Percentiles rank a stretch among this genome's conserved stretches.
These are phyloP conservation scores for Takifugu flavidus DNA, from an alignment of 2,113 vertebrate species.

Conservation along the genomic window DNA sequence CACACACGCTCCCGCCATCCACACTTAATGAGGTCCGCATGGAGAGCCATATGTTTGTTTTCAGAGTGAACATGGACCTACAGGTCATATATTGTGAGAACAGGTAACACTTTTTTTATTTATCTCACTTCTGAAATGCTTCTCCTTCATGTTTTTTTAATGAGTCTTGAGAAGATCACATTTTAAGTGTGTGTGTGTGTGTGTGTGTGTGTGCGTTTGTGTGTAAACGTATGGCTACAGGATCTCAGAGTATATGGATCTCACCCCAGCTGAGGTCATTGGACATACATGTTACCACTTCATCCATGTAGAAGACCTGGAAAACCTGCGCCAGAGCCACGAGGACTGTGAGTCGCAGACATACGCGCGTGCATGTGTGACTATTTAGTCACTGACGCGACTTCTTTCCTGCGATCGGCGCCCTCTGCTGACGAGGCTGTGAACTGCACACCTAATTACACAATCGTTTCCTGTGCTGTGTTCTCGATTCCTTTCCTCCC, in stretches of 20 bases:
- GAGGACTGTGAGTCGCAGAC: conserved; percentile 80
- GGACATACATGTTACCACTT: conserved; percentile 89
- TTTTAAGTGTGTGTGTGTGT: no score
- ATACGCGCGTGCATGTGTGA: not conserved
- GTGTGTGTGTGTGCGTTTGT: no score
- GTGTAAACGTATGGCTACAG: conserved; percentile 47
- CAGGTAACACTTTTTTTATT: conserved; percentile 68
- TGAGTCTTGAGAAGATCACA: conserved; percentile 15
- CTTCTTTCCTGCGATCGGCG: conserved; percentile 29
- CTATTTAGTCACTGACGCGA: no score
- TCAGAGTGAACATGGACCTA: conserved; percentile 88
- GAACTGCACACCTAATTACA: conserved; percentile 31
- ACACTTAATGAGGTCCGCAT: conserved; percentile 87
- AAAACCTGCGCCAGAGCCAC: conserved; percentile 83
- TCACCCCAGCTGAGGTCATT: conserved; percentile 84
- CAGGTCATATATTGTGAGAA: conserved; percentile 91
- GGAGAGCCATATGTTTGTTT: conserved; percentile 88
- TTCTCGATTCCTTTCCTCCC: not conserved
- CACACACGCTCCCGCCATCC: conserved; percentile 85
- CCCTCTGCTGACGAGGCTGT: conserved; percentile 59
- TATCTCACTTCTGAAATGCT: not conserved
- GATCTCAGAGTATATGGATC: conserved; percentile 90
- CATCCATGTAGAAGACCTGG: conserved; percentile 84
- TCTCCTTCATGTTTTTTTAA: conserved; percentile 30
- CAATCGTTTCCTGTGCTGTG: not conserved